Evolutionary conservation across 2,113 vertebrate genomes (phyloP).

Genomic region (Motacilla alba): DNA sequence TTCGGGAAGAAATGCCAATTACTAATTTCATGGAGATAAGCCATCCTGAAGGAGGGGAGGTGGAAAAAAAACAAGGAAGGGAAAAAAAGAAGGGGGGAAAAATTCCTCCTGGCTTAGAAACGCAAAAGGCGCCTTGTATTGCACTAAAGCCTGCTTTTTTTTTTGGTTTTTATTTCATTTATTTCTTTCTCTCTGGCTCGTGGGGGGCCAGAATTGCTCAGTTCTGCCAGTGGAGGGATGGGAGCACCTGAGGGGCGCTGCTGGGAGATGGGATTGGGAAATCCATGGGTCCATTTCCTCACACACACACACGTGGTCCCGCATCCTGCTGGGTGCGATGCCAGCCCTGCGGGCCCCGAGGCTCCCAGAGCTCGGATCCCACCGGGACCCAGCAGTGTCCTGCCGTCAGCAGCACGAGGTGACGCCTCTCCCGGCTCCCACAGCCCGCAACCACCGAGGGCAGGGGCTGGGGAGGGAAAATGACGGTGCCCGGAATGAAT

Average conservation of each 20-base stretch:
- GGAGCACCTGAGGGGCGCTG: not conserved
- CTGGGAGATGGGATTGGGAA: rapidly evolving
- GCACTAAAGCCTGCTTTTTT: not conserved
- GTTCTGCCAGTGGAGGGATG: not conserved
- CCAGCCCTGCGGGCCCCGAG: not conserved
- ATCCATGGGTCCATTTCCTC: rapidly evolving
- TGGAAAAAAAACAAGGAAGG: not conserved
- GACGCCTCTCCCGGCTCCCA: not conserved
- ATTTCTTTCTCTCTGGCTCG: rapidly evolving
- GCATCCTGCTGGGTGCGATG: rapidly evolving
- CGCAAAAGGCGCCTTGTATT: not conserved
- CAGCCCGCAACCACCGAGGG: not conserved
- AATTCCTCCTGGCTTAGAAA: not conserved
- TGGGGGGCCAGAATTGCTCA: not conserved
- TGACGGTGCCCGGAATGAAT: slow-evolving; percentile 12
- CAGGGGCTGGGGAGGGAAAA: not conserved
- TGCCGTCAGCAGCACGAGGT: rapidly evolving
- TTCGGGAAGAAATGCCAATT: slow-evolving; percentile 34
- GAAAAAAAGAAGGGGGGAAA: not conserved
- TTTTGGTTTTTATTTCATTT: not conserved
- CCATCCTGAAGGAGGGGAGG: not conserved
- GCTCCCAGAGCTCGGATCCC: not conserved
- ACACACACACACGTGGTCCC: rapidly evolving
- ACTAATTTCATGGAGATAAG: slow-evolving; percentile 59
- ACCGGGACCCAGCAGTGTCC: rapidly evolving